These are phyloP conservation scores for Bimastos eiseni DNA, from an alignment of 2,888 invertebrate genomes.

Conservation along the genomic window DNA sequence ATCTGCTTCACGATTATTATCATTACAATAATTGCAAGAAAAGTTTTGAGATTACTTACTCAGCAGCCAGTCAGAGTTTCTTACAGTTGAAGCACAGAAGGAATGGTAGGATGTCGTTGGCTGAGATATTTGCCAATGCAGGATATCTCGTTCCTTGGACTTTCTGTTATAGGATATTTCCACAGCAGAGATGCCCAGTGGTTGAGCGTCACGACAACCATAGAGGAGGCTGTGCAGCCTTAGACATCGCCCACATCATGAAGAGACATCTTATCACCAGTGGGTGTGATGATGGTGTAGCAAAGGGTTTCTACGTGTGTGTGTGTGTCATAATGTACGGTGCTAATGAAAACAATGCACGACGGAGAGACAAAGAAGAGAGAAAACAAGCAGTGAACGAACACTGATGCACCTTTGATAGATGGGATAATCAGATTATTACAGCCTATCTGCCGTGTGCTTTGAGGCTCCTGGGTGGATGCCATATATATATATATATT, in stretches of 20 bases:
- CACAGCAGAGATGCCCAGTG: background rate
- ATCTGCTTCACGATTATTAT: background rate
- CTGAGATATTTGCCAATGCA: background rate
- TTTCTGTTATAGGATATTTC: background rate
- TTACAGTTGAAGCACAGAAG: background rate
- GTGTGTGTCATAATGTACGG: background rate
- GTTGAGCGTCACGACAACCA: background rate
- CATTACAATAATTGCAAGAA: background rate
- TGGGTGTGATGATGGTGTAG: background rate
- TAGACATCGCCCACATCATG: background rate
- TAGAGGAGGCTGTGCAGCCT: background rate
- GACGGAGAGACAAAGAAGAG: background rate
- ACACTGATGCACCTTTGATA: background rate
- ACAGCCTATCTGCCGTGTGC: background rate
- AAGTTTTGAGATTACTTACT: no score
- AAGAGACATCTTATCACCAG: background rate
- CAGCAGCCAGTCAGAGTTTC: background rate
- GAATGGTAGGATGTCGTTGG: background rate
- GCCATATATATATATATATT: background rate
- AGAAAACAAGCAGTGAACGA: background rate
- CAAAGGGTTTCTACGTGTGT: background rate
- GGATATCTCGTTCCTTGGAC: background rate
- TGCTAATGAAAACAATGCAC: background rate
- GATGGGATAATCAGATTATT: conserved; percentile 3
- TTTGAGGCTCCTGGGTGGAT: conserved; percentile 8